Conservation (phyloP, 2,113 vertebrate species). For the Canis aureus region DNA sequence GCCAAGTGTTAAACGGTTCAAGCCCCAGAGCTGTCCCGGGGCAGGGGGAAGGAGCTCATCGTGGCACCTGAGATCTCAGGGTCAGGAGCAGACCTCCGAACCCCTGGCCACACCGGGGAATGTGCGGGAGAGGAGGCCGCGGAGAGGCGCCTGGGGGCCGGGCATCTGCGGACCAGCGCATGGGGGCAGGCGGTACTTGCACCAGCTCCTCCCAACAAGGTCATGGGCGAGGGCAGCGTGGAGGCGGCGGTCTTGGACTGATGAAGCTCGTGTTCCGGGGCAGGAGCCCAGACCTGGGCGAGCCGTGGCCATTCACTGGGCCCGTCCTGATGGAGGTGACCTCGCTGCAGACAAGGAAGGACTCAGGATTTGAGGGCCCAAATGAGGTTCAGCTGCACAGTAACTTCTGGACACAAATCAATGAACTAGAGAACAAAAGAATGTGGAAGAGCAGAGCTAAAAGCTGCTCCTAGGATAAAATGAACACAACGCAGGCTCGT, state of each 20-base stretch:
- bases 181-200: not conserved
- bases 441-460: not conserved
- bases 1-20: not conserved
- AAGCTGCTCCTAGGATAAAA: not conserved
- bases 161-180: not conserved
- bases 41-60: not conserved
- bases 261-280: rapidly evolving
- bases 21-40: not conserved
- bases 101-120: not conserved
- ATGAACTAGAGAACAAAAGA: not conserved
- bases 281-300: not conserved
- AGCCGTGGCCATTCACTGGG: not conserved
- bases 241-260: not conserved
- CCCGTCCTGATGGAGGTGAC: not conserved
- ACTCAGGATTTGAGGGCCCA: not conserved
- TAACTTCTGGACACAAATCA: not conserved
- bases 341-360: not conserved
- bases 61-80: not conserved
- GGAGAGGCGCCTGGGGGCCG: too few species aligned
- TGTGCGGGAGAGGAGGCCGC: not conserved
- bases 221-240: not conserved
- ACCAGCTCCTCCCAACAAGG: rapidly evolving
- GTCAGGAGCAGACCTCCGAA: not conserved
- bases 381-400: not conserved
- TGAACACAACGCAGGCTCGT: not conserved